Evolutionary conservation across 2,888 invertebrate genomes (phyloP).

Genomic region (Plebejus melissa): DNA sequence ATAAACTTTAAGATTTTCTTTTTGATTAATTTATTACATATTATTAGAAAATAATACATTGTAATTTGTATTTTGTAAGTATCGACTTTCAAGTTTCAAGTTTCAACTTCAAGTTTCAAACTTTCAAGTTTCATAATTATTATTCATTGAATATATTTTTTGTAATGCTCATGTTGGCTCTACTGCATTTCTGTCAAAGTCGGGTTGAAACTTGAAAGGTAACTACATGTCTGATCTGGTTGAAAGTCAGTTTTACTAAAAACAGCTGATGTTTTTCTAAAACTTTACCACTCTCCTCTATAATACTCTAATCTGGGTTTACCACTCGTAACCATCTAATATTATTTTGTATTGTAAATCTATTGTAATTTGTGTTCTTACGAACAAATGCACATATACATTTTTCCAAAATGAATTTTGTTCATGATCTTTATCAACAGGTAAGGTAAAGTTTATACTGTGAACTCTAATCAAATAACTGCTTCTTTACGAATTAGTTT

Average conservation of each 20-base stretch:
- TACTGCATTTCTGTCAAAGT: not conserved
- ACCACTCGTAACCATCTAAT: not conserved
- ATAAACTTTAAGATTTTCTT: no score
- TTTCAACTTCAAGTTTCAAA: no score
- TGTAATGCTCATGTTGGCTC: not conserved
- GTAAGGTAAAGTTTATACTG: conserved; percentile 22
- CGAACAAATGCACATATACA: not conserved
- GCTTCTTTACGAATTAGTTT: not conserved
- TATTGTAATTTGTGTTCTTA: not conserved
- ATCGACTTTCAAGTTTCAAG: no score
- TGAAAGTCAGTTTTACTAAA: no score
- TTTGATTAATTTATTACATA: no score
- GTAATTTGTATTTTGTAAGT: no score
- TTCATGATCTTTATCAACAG: conserved; percentile 24
- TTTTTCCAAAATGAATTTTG: conserved; percentile 28
- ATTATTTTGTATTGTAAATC: not conserved
- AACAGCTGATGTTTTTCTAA: not conserved
- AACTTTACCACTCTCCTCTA: not conserved
- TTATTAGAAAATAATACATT: no score
- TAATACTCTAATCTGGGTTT: no score
- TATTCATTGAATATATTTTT: no score
- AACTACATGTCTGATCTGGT: no score
- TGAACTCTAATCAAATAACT: not conserved
- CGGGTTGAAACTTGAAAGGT: no score
- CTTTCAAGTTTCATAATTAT: no score